Evolutionary conservation across 2,888 invertebrate species (phyloP), one percentile per base, ranked within the genome.

Genomic region (Drosophila merina): DNA sequence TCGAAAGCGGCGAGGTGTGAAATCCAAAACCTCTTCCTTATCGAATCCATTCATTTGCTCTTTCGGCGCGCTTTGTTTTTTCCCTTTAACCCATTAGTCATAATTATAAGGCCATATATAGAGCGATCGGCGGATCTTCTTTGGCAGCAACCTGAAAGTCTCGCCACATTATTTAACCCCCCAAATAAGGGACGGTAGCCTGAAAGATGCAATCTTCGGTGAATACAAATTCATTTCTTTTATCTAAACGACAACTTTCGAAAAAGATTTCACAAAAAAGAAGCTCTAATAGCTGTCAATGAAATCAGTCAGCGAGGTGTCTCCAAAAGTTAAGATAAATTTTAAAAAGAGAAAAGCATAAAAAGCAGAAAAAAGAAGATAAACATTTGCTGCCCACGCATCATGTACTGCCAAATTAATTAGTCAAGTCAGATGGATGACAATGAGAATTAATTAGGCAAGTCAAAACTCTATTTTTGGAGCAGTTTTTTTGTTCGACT

Each of bases 401-500:
- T 38, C 49, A 33, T 54, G 57, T 58, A 60, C 73, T 77, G 69
- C 54, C 38, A 78, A 72, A 76, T 78, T 74, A 80, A 84, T 84
- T 80, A 81, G 66, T 72, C 76, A 57, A 59, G 72, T 74, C 74
- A 74, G 56, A 31, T 44, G 45, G 20, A 55, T 78, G 76, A 78
- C 79, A 76, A 63, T 57, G 40, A 54, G 49, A 76, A 80, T 80
- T 76, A 85, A 80, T 85, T 85, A 59, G 64, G 40, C 64, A 68
- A 62, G 78, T 55, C 57, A 50, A 63, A 76, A 68, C 62, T 55
- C 57, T 45, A 57, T 52, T 33, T 45, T 26, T 26, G 51, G 71
- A 31, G 30, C 12, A 51, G 36, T 7, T 31, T 55, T 20, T 31
- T 55, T 55, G 20, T 26, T n/a, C 5, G 14, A 28, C 38, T 4